phyloP scores from a whole-genome alignment of 2,888 invertebrate species.

The Morinoia aosen region DNA sequence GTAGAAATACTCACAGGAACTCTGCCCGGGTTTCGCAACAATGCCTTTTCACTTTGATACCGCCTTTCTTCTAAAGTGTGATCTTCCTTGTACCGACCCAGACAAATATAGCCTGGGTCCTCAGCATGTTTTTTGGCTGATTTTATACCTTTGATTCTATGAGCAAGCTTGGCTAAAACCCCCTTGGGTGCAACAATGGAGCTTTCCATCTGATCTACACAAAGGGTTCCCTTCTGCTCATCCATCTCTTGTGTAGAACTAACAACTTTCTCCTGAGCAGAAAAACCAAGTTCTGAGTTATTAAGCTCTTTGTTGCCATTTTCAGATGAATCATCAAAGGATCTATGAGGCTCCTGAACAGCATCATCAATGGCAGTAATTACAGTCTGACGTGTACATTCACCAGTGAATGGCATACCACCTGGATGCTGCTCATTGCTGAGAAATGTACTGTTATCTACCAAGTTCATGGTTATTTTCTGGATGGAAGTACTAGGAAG shows the following conservation, averaged over 20 bases:
- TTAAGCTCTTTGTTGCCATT: background rate
- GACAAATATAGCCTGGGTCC: background rate
- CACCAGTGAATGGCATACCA: background rate
- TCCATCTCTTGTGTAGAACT: background rate
- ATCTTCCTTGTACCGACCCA: background rate
- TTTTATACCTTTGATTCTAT: background rate
- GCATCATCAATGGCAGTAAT: background rate
- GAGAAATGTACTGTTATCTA: background rate
- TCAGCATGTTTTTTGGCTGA: background rate
- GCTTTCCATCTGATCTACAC: background rate
- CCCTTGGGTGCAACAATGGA: background rate
- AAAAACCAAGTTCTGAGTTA: background rate
- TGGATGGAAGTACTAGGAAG: background rate
- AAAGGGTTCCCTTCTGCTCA: background rate
- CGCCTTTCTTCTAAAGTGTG: background rate
- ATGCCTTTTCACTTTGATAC: background rate
- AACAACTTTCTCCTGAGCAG: background rate
- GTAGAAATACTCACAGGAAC: constrained; percentile 30
- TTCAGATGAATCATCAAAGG: background rate
- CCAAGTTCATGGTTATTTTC: background rate
- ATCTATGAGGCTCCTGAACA: background rate
- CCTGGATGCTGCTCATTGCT: background rate
- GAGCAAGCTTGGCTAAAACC: background rate
- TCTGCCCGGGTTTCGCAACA: background rate
- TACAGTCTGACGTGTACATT: background rate